Percentiles rank a stretch among this genome's conserved stretches.
These are phyloP conservation scores for Aleiodes testaceus DNA, from an alignment of 2,888 invertebrate genomes.

Conservation along the genomic window DNA sequence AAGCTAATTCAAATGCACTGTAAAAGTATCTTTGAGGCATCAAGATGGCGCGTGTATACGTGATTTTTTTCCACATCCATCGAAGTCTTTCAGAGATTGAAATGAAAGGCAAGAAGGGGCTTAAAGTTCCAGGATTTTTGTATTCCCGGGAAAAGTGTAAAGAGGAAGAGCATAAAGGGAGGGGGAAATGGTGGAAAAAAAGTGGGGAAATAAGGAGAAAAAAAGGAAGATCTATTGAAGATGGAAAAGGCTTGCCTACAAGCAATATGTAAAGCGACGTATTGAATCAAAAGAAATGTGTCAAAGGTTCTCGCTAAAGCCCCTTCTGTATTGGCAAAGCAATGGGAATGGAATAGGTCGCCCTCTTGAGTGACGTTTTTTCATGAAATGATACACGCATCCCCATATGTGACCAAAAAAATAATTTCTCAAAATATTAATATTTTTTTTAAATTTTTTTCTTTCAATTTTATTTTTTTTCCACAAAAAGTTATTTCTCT, in stretches of 20 bases:
- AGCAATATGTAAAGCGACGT: slow-evolving; percentile 48
- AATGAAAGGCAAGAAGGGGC: slow-evolving; percentile 21
- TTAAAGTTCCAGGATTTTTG: slow-evolving; percentile 13
- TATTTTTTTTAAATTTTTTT: no score
- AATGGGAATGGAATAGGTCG: slow-evolving; percentile 6
- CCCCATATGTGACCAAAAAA: no score
- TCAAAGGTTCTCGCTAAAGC: slow-evolving; percentile 62
- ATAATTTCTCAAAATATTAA: no score
- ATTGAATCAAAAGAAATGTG: slow-evolving; percentile 69
- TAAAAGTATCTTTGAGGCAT: background rate
- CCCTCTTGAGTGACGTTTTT: background rate
- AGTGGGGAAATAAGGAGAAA: slow-evolving; percentile 16
- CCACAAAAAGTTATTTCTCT: no score
- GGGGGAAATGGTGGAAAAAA: background rate
- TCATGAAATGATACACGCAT: background rate
- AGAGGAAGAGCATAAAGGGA: background rate
- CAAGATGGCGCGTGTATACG: background rate
- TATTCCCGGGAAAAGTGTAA: background rate
- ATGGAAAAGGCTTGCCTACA: slow-evolving; percentile 19
- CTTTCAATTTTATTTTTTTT: no score
- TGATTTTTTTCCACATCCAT: background rate
- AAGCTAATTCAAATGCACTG: no score
- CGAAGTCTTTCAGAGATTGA: slow-evolving; percentile 25
- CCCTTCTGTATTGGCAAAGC: slow-evolving; percentile 47
- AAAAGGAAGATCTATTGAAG: slow-evolving; percentile 32